phyloP scores from a whole-genome alignment of 2,797 vertebrate genomes.

The Sarcoramphus papa region DNA sequence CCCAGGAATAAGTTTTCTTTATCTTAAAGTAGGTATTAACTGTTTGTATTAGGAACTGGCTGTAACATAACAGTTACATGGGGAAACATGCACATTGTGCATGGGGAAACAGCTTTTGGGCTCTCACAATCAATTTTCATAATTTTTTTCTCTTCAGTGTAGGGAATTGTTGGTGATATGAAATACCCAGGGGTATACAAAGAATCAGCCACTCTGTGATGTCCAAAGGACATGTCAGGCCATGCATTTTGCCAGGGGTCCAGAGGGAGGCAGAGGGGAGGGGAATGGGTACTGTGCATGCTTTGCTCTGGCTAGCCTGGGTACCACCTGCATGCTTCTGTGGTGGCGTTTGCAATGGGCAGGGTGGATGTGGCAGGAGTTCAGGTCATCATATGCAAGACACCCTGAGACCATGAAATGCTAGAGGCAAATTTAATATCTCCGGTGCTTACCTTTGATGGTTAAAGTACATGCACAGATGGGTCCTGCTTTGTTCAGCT shows the following conservation, averaged over 20 bases:
- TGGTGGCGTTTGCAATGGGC: not conserved
- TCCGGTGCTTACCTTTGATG: not conserved
- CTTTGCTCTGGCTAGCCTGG: not conserved
- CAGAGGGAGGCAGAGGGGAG: not conserved
- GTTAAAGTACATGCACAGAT: not conserved
- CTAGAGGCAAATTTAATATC: not conserved
- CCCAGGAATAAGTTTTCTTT: not conserved
- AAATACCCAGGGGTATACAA: not conserved
- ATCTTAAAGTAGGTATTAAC: not conserved
- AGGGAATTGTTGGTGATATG: not conserved
- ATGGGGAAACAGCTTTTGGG: not conserved
- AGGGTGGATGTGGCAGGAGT: not conserved
- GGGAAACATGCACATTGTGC: not conserved
- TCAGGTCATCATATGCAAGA: not conserved
- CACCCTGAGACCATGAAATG: not conserved
- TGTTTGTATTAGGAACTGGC: not conserved
- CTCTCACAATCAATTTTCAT: not conserved
- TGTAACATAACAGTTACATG: not conserved
- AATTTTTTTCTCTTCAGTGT: not conserved
- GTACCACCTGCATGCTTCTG: not conserved
- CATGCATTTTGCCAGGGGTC: not conserved
- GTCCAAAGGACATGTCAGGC: not conserved
- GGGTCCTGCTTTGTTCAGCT: not conserved
- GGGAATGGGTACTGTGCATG: fast-evolving
- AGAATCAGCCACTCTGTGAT: not conserved